Evolutionary conservation across 2,888 invertebrate species (phyloP).

Genomic region (Drosophila cognata): DNA sequence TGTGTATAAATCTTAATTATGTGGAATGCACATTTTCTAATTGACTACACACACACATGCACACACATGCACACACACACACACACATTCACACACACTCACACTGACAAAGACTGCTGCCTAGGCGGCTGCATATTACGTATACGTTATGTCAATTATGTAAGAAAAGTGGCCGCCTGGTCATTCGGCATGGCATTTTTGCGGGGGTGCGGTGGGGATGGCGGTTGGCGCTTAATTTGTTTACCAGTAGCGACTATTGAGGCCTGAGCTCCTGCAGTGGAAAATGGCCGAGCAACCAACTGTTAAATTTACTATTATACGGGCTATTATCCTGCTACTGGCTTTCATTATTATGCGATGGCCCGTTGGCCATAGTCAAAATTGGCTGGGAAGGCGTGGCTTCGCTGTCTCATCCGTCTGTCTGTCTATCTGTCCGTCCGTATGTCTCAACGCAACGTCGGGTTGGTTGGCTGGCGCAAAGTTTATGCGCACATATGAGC

Average conservation of each 20-base stretch:
- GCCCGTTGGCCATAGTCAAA: constrained; percentile 61
- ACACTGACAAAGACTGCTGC: constrained; percentile 5
- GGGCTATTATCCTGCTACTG: constrained; percentile 73
- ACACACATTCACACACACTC: constrained; percentile 12
- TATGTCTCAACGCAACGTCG: constrained; percentile 14
- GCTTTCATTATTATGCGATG: constrained; percentile 67
- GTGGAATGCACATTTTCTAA: constrained; percentile 78
- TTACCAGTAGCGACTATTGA: constrained; percentile 62
- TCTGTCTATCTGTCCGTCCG: constrained; percentile 24
- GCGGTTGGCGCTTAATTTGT: constrained; percentile 72
- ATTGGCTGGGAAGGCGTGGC: constrained; percentile 35
- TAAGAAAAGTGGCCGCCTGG: constrained; percentile 70
- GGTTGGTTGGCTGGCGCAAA: constrained; percentile 56
- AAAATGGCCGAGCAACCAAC: constrained; percentile 68
- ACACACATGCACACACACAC: constrained; percentile 34
- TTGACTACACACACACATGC: constrained; percentile 61
- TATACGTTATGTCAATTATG: constrained; percentile 77
- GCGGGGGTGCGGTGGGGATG: neutral
- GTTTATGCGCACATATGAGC: constrained; percentile 83
- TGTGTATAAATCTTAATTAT: constrained; percentile 78
- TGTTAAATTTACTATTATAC: constrained; percentile 81
- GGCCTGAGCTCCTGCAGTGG: constrained; percentile 40
- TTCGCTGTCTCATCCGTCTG: constrained; percentile 3
- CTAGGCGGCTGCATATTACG: constrained; percentile 62
- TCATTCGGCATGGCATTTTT: constrained; percentile 54